Evolutionary conservation across 2,113 vertebrate species (phyloP).

Genomic region (Ranitomeya imitator): DNA sequence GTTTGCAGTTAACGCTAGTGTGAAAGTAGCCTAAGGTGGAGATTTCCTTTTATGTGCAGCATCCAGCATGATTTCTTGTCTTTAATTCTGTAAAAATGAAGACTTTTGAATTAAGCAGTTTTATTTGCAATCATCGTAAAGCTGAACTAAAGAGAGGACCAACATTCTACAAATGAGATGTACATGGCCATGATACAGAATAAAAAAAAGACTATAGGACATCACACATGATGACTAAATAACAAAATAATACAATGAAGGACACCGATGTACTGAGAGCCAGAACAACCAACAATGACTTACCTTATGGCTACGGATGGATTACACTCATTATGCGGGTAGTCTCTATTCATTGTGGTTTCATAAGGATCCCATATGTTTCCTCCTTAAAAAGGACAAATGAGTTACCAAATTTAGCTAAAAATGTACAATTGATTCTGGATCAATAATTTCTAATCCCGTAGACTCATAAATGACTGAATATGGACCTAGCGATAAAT

Average conservation of each 20-base stretch:
- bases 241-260: neutral
- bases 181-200: neutral
- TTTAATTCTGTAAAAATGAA: too few relatives aligned
- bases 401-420: too few relatives aligned
- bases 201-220: neutral
- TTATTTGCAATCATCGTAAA: too few relatives aligned
- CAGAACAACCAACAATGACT: conserved; percentile 10
- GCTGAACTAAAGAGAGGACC: too few relatives aligned
- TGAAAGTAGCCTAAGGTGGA: too few relatives aligned
- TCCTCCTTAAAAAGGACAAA: conserved; percentile 51
- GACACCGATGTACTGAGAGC: neutral
- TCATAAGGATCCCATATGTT: conserved; percentile 75
- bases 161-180: neutral
- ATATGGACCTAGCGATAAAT: neutral
- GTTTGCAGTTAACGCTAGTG: too few relatives aligned
- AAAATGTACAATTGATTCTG: neutral
- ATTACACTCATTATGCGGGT: conserved; percentile 63
- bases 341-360: conserved; percentile 74
- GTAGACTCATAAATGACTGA: neutral
- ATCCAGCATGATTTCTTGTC: too few relatives aligned
- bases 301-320: conserved; percentile 66
- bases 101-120: too few relatives aligned
- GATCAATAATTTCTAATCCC: neutral
- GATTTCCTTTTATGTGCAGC: too few relatives aligned
- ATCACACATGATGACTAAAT: neutral